Evolutionary conservation across 2,888 invertebrate genomes (phyloP).

Genomic region (Limenitis camilla): DNA sequence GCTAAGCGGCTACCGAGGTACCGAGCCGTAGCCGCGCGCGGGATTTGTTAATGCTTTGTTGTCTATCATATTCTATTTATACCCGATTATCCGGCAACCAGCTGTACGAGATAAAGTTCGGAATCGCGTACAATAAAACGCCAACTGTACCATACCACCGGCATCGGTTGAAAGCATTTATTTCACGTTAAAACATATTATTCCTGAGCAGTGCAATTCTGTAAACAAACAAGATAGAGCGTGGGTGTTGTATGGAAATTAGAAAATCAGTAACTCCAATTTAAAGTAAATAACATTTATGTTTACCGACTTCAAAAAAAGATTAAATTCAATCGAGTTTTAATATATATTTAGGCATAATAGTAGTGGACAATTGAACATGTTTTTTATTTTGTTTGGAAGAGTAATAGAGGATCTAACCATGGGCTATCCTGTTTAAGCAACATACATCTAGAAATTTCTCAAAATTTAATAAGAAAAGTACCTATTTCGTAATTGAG

Average conservation of each 20-base stretch:
- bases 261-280: slow-evolving; percentile 45
- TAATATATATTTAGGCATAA: too few relatives aligned
- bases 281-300: slow-evolving; percentile 24
- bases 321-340: too few relatives aligned
- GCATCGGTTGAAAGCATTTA: slow-evolving; percentile 51
- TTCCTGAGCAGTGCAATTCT: slow-evolving; percentile 51
- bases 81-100: slow-evolving; percentile 63
- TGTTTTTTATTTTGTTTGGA: too few relatives aligned
- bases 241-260: slow-evolving; percentile 52
- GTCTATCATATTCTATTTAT: slow-evolving; percentile 60
- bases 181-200: slow-evolving; percentile 51
- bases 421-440: too few relatives aligned
- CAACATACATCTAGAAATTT: too few relatives aligned
- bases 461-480: too few relatives aligned
- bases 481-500: too few relatives aligned
- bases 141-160: slow-evolving; percentile 49
- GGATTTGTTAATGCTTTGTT: slow-evolving; percentile 54
- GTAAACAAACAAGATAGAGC: slow-evolving; percentile 59
- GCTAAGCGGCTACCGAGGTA: slow-evolving; percentile 13
- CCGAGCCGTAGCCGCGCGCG: slow-evolving; percentile 13
- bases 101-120: slow-evolving; percentile 61
- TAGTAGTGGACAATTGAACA: too few relatives aligned
- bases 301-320: not conserved
- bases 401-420: too few relatives aligned
- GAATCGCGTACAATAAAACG: slow-evolving; percentile 57